A percentile compares a stretch with the other conserved stretches of the same genome.
Conservation (phyloP, 2,113 vertebrate genomes). For the Chaetura pelagica region DNA sequence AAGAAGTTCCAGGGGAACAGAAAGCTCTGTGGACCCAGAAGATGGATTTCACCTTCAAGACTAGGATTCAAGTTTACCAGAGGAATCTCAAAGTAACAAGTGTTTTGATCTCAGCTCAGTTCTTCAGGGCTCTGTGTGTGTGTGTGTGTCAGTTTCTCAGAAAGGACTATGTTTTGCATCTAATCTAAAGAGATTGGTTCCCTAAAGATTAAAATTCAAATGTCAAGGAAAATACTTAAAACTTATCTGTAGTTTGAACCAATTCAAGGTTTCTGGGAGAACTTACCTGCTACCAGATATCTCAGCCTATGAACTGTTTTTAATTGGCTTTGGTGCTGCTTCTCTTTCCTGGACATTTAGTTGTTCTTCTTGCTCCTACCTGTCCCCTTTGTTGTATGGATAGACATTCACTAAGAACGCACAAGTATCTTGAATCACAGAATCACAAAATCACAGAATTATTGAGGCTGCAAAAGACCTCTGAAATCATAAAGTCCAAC, state of each 20-base stretch:
- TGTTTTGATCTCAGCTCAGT: conserved; percentile 37
- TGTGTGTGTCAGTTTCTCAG: not conserved
- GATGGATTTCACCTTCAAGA: conserved; percentile 79
- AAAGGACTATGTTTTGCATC: conserved; percentile 48
- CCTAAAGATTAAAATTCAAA: conserved; percentile 18
- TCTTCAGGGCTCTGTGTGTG: conserved; percentile 35
- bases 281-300: not conserved
- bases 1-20: conserved; percentile 76
- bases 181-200: conserved; percentile 62
- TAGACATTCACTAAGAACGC: not conserved
- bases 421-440: not conserved
- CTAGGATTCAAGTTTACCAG: conserved; percentile 67
- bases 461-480: too few species aligned
- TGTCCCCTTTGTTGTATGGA: not conserved
- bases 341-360: not conserved
- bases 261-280: not conserved
- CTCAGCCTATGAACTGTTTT: not conserved
- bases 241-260: not conserved
- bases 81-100: conserved; percentile 64
- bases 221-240: not conserved
- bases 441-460: too few species aligned
- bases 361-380: not conserved
- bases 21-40: conserved; percentile 71
- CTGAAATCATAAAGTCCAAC: too few species aligned
- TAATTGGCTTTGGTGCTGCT: not conserved